Conservation (phyloP, 2,113 vertebrate genomes). For the Sander lucioperca region DNA sequence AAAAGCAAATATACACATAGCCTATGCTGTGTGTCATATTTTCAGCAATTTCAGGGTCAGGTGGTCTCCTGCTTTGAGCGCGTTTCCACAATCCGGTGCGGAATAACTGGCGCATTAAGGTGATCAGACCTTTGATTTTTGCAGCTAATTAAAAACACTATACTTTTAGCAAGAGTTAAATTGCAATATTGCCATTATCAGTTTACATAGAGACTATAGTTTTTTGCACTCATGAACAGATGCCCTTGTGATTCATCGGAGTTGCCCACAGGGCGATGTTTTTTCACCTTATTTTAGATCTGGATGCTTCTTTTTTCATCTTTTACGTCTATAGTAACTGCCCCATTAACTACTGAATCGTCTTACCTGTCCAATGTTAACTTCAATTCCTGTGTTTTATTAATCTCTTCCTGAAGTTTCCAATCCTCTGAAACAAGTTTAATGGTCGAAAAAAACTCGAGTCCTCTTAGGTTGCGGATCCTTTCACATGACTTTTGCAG, state of each 20-base stretch:
- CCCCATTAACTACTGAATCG: constrained; percentile 22
- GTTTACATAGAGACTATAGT: background rate
- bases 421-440: constrained; percentile 67
- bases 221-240: background rate
- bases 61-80: constrained; percentile 14
- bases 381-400: constrained; percentile 59
- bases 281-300: background rate
- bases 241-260: background rate
- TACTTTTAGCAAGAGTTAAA: background rate
- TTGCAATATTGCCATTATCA: background rate
- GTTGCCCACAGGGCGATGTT: constrained; percentile 6
- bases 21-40: background rate
- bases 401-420: constrained; percentile 47
- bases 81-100: background rate
- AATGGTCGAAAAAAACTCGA: constrained; percentile 63
- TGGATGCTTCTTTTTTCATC: background rate
- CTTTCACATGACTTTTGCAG: constrained; percentile 65
- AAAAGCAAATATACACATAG: background rate
- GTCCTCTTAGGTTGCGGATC: constrained; percentile 53
- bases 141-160: constrained; percentile 1
- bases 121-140: background rate
- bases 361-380: constrained; percentile 80
- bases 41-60: constrained; percentile 28
- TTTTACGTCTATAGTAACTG: background rate
- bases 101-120: constrained; percentile 9